Percentiles rank a stretch among this genome's conserved stretches.
Conservation (phyloP, 2,113 vertebrate species). For the Eleginops maclovinus region DNA sequence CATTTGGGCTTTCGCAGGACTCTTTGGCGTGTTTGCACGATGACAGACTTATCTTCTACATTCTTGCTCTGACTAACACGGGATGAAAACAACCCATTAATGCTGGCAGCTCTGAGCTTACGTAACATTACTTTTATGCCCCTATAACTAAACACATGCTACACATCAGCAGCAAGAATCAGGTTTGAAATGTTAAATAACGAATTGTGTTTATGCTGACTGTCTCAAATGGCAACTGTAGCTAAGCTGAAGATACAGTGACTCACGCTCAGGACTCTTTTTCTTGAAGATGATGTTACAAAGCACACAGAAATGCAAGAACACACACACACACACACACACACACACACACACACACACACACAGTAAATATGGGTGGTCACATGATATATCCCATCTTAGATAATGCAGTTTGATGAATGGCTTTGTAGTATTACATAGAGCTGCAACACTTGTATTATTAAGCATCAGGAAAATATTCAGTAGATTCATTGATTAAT, state of each 20-base stretch:
- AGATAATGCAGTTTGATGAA: not conserved
- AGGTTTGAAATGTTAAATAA: not conserved
- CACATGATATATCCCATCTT: not conserved
- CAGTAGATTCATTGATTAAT: not conserved
- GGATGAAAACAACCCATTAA: conserved; percentile 44
- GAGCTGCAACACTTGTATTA: not conserved
- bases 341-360: conserved; percentile 1
- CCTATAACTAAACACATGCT: conserved; percentile 37
- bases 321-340: conserved; percentile 8
- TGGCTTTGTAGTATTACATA: not conserved
- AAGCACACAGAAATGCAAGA: conserved; percentile 8
- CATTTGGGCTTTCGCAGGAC: conserved; percentile 50
- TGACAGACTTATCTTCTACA: conserved; percentile 66
- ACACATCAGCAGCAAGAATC: not conserved
- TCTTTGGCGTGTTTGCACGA: conserved; percentile 61
- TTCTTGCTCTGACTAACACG: conserved; percentile 60
- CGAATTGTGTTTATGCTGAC: conserved; percentile 12
- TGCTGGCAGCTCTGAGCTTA: conserved; percentile 28
- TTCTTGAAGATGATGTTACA: not conserved
- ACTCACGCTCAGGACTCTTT: not conserved
- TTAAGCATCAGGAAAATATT: not conserved
- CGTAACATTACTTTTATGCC: conserved; percentile 22
- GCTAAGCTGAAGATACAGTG: conserved; percentile 26
- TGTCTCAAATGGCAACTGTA: conserved; percentile 29
- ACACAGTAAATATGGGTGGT: not conserved